Conservation (phyloP, 2,113 vertebrate genomes). For the Sinosuthora webbiana region DNA sequence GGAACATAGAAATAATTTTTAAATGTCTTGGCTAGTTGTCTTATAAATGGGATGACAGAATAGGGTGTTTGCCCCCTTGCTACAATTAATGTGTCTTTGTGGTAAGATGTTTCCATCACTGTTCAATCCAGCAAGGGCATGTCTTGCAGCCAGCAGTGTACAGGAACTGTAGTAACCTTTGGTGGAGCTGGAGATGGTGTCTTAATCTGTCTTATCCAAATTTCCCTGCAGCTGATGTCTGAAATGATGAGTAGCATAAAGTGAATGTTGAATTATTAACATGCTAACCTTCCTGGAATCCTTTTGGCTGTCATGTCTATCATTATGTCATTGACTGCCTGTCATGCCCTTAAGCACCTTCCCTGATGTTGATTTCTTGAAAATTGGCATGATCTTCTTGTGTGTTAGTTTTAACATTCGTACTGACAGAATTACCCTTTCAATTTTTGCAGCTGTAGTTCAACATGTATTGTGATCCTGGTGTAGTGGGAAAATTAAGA, state of each 20-base stretch:
- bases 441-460: conserved; percentile 30
- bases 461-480: background rate
- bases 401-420: conserved; percentile 4
- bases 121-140: background rate
- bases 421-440: background rate
- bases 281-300: background rate
- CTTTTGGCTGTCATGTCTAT: background rate
- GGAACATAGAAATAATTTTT: background rate
- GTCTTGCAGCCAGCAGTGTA: background rate
- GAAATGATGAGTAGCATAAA: background rate
- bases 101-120: background rate
- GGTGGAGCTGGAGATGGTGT: background rate
- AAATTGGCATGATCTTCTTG: background rate
- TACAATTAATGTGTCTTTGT: background rate
- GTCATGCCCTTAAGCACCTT: background rate
- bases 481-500: background rate
- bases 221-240: conserved; percentile 2
- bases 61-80: background rate
- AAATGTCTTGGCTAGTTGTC: background rate
- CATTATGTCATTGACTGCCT: background rate
- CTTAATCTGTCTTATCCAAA: background rate
- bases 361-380: background rate
- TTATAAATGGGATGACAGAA: background rate
- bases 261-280: conserved; percentile 44
- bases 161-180: background rate